These are phyloP conservation scores for Plagodis dolabraria DNA, from an alignment of 2,888 invertebrate species.

Conservation along the genomic window DNA sequence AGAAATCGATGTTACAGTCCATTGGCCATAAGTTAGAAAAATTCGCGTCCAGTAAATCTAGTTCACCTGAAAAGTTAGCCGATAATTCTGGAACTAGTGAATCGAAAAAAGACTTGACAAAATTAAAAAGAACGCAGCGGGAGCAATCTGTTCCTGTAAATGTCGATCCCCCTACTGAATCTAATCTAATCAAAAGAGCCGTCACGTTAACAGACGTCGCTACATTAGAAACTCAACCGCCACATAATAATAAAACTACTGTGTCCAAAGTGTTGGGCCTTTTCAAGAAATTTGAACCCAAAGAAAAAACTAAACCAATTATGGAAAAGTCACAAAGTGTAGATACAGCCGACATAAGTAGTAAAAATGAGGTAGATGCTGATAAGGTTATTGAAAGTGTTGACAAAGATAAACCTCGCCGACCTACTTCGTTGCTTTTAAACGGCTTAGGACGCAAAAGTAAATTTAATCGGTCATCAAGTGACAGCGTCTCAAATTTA, in stretches of 20 bases:
- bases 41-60: conserved; percentile 82
- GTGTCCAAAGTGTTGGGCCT: conserved; percentile 91
- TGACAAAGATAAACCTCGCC: conserved; percentile 76
- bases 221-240: conserved; percentile 64
- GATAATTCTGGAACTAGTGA: conserved; percentile 50
- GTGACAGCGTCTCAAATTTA: conserved; percentile 64
- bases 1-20: conserved; percentile 89
- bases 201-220: conserved; percentile 89
- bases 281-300: conserved; percentile 89
- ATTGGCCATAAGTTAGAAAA: conserved; percentile 92
- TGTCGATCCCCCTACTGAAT: conserved; percentile 84
- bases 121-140: conserved; percentile 85
- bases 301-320: conserved; percentile 70
- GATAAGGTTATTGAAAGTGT: conserved; percentile 48
- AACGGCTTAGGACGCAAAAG: conserved; percentile 83
- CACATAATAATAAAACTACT: conserved; percentile 85
- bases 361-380: conserved; percentile 45
- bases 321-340: conserved; percentile 59
- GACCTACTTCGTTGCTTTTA: conserved; percentile 81
- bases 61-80: conserved; percentile 78
- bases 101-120: conserved; percentile 61
- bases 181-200: conserved; percentile 88
- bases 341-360: conserved; percentile 40
- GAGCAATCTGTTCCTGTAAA: conserved; percentile 87
- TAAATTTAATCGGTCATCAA: conserved; percentile 76